Conservation (phyloP, 2,113 vertebrate species). For the Poeciliopsis retropinna region DNA sequence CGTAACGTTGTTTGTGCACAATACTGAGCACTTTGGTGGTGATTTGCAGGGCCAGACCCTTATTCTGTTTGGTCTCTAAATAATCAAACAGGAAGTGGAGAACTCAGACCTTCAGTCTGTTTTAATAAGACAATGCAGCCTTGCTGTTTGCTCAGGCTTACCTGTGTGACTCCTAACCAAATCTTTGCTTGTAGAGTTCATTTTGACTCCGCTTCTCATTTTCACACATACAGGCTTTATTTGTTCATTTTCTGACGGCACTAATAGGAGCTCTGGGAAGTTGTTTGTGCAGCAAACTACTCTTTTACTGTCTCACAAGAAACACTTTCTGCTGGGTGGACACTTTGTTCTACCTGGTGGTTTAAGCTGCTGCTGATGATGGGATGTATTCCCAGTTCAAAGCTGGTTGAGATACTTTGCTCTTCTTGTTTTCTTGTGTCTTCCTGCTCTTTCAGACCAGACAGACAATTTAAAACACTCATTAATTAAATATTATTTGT, state of each 20-base stretch:
- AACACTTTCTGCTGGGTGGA: background rate
- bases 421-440: background rate
- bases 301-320: slow-evolving; percentile 4
- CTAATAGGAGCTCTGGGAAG: background rate
- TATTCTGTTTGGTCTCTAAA: background rate
- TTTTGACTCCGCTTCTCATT: background rate
- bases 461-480: background rate
- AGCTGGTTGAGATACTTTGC: slow-evolving; percentile 13
- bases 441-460: background rate
- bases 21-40: too few species aligned
- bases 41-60: background rate
- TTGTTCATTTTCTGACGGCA: slow-evolving; percentile 7
- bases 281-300: slow-evolving; percentile 5
- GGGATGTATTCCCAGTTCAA: slow-evolving; percentile 7
- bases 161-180: background rate
- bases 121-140: background rate
- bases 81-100: background rate
- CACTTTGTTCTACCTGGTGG: slow-evolving; percentile 2
- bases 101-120: background rate
- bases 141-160: background rate
- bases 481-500: background rate
- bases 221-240: slow-evolving; percentile 5
- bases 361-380: slow-evolving; percentile 5
- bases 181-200: background rate
- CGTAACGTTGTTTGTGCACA: too few species aligned